Evolutionary conservation across 1,140 invertebrate species (phyloP).

Genomic region (Halotydeus destructor): DNA sequence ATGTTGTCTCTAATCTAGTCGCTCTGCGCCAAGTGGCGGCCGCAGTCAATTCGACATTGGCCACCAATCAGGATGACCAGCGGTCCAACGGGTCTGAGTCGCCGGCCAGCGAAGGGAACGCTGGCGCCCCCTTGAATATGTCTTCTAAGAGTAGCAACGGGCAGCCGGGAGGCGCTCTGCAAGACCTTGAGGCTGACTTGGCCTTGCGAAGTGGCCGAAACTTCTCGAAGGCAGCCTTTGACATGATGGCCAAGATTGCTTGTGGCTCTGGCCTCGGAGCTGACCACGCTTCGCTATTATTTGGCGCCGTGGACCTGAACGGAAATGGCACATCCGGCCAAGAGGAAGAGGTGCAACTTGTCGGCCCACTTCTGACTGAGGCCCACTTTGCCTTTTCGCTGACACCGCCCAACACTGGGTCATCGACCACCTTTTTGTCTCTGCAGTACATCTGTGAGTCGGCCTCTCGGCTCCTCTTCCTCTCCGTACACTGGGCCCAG

Average conservation of each 20-base stretch:
- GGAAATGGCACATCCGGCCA: slow-evolving; percentile 2
- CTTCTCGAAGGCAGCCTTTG: slow-evolving; percentile 45
- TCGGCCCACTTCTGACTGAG: slow-evolving; percentile 41
- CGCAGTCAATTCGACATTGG: slow-evolving; percentile 30
- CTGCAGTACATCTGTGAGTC: slow-evolving; percentile 79
- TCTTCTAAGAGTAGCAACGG: too few species aligned
- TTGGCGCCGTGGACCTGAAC: slow-evolving; percentile 10
- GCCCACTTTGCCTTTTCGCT: slow-evolving; percentile 49
- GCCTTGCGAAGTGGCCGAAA: too few species aligned
- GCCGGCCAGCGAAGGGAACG: too few species aligned
- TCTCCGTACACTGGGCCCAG: slow-evolving; percentile 68
- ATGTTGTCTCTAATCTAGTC: slow-evolving; percentile 31
- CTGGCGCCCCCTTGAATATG: too few species aligned
- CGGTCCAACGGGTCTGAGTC: too few species aligned
- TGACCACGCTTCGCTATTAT: slow-evolving; percentile 7
- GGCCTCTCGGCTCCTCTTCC: slow-evolving; percentile 62
- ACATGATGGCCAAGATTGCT: slow-evolving; percentile 44
- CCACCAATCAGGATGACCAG: too few species aligned
- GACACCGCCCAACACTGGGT: slow-evolving; percentile 47
- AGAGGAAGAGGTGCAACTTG: slow-evolving; percentile 29
- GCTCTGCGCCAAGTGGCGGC: slow-evolving; percentile 23
- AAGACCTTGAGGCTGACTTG: too few species aligned
- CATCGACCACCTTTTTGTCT: slow-evolving; percentile 50
- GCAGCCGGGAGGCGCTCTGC: too few species aligned
- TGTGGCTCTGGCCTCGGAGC: slow-evolving; percentile 4